phyloP scores from a whole-genome alignment of 2,888 invertebrate species.

The Sesia bembeciformis region DNA sequence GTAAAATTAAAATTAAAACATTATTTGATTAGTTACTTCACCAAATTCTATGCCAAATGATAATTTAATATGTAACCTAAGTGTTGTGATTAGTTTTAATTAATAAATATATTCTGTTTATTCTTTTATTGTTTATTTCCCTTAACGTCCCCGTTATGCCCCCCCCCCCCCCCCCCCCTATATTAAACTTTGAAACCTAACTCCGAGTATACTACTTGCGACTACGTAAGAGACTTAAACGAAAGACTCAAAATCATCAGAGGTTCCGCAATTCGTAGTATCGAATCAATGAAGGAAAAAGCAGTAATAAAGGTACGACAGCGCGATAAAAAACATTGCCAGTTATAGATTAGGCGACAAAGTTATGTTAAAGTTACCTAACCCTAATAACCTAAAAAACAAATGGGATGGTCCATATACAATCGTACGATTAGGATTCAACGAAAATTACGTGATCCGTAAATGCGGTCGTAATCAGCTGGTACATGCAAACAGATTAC shows the following conservation, averaged over 20 bases:
- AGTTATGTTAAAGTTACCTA: conserved; percentile 13
- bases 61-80: conserved; percentile 4
- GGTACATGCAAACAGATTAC: conserved; percentile 16
- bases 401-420: conserved; percentile 8
- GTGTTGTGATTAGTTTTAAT: conserved; percentile 1
- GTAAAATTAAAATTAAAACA: conserved; percentile 4
- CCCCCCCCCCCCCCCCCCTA: conserved; percentile 16
- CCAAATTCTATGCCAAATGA: conserved; percentile 9
- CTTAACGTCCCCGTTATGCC: conserved; percentile 1
- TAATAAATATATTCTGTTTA: conserved; percentile 2
- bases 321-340: conserved; percentile 16
- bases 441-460: conserved; percentile 15
- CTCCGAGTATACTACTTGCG: conserved; percentile 15
- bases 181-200: conserved; percentile 17
- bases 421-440: conserved; percentile 15
- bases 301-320: conserved; percentile 23
- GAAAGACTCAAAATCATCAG: conserved; percentile 18
- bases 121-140: conserved; percentile 3
- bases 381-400: conserved; percentile 6
- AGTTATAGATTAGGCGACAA: conserved; percentile 14
- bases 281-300: conserved; percentile 22
- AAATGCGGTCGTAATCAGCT: conserved; percentile 11
- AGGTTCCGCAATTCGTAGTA: conserved; percentile 15
- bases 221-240: conserved; percentile 21
- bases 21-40: conserved; percentile 8